Percentiles rank a stretch among this genome's conserved stretches.
phyloP scores from a whole-genome alignment of 2,888 invertebrate species.

The Crioceris asparagi region DNA sequence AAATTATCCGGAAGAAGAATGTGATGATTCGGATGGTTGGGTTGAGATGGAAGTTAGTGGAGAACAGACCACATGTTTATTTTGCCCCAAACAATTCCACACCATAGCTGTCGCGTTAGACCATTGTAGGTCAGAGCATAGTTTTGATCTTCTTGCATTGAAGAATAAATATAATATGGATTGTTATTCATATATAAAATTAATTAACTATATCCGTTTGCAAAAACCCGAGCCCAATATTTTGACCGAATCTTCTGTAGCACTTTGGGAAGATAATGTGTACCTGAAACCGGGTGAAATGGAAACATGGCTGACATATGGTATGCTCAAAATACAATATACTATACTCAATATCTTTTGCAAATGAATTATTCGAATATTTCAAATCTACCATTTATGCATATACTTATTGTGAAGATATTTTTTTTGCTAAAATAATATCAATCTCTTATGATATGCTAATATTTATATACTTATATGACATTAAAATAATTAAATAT shows the following conservation, averaged over 20 bases:
- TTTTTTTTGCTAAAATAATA: neutral
- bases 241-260: constrained; percentile 39
- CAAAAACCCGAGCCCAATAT: constrained; percentile 49
- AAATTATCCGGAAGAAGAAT: constrained; percentile 15
- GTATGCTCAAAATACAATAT: constrained; percentile 35
- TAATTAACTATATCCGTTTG: constrained; percentile 69
- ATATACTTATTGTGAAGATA: neutral
- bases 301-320: constrained; percentile 77
- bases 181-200: constrained; percentile 68
- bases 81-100: constrained; percentile 53
- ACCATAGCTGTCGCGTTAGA: constrained; percentile 52
- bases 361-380: too few species aligned
- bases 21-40: constrained; percentile 43
- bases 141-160: constrained; percentile 52
- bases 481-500: too few species aligned
- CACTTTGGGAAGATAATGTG: constrained; percentile 63
- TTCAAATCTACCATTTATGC: too few species aligned
- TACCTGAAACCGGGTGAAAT: constrained; percentile 67
- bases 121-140: constrained; percentile 56
- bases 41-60: constrained; percentile 44
- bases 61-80: constrained; percentile 53
- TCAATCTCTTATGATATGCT: too few species aligned
- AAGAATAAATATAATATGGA: constrained; percentile 66
- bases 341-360: too few species aligned
- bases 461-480: too few species aligned